phyloP scores from a whole-genome alignment of 1,140 invertebrate genomes.

The Drosophila micromelanica region DNA sequence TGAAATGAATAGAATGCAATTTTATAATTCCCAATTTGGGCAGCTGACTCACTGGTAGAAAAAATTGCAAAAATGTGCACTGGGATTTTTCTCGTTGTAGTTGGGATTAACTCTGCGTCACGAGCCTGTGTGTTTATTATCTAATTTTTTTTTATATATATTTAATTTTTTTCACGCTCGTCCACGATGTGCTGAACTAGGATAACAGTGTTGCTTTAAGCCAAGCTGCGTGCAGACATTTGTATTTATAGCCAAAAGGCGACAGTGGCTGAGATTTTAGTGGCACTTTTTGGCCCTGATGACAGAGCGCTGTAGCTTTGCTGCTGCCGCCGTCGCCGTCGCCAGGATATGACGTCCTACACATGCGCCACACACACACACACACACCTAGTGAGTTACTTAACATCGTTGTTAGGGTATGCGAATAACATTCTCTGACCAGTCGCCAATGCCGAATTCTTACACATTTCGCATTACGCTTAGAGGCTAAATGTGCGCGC shows the following conservation, averaged over 20 bases:
- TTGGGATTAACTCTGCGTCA: constrained; percentile 14
- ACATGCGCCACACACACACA: constrained; percentile 60
- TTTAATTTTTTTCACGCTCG: constrained; percentile 33
- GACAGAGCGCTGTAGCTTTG: constrained; percentile 51
- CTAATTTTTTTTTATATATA: constrained; percentile 14
- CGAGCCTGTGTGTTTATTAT: constrained; percentile 18
- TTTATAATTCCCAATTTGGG: constrained; percentile 16
- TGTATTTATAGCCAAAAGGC: constrained; percentile 81
- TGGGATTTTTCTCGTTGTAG: constrained; percentile 1
- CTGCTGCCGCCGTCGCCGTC: neutral
- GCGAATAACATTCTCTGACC: constrained; percentile 39
- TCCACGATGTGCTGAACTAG: constrained; percentile 71
- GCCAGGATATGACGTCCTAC: constrained; percentile 57
- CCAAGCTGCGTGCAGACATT: constrained; percentile 77
- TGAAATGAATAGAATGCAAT: constrained; percentile 26
- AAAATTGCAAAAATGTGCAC: neutral
- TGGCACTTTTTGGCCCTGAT: constrained; percentile 60
- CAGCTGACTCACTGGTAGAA: constrained; percentile 8
- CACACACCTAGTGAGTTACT: constrained; percentile 9
- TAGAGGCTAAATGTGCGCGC: constrained; percentile 52
- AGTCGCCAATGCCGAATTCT: constrained; percentile 67
- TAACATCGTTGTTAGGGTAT: constrained; percentile 39
- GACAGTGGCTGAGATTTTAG: constrained; percentile 65
- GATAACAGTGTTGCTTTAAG: constrained; percentile 83
- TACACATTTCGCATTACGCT: constrained; percentile 33